Conservation (phyloP, 2,888 invertebrate genomes). For the Ptilodon capucinus region DNA sequence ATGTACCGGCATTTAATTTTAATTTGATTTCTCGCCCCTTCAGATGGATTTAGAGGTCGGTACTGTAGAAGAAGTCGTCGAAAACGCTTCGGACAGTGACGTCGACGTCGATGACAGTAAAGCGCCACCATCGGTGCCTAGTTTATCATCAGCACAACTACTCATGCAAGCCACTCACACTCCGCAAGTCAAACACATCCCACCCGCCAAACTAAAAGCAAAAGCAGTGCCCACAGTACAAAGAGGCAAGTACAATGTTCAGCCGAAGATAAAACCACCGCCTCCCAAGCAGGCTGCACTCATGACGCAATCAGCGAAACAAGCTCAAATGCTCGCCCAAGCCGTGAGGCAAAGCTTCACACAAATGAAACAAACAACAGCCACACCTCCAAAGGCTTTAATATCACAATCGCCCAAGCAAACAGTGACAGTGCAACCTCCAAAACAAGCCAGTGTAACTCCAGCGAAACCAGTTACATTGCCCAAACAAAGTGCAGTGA, state of each 20-base stretch:
- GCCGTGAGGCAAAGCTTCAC: conserved; percentile 43
- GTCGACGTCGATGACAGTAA: conserved; percentile 71
- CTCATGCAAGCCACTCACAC: conserved; percentile 65
- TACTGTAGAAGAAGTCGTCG: conserved; percentile 54
- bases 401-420: conserved; percentile 29
- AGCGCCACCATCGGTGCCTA: conserved; percentile 37
- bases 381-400: conserved; percentile 24
- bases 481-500: background rate
- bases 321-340: conserved; percentile 49
- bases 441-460: conserved; percentile 22
- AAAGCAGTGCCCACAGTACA: conserved; percentile 48
- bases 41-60: conserved; percentile 60
- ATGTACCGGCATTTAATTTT: too few relatives aligned
- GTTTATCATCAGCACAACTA: conserved; percentile 67
- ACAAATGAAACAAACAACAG: conserved; percentile 30
- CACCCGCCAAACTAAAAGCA: conserved; percentile 37
- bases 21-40: background rate
- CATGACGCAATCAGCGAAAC: conserved; percentile 57
- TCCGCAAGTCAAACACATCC: conserved; percentile 37
- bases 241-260: conserved; percentile 38
- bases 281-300: conserved; percentile 37
- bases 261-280: conserved; percentile 27
- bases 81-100: conserved; percentile 69
- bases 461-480: conserved; percentile 4
- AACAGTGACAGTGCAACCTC: conserved; percentile 13